Evolutionary conservation across 2,113 vertebrate genomes (phyloP).

Genomic region (Passer domesticus): DNA sequence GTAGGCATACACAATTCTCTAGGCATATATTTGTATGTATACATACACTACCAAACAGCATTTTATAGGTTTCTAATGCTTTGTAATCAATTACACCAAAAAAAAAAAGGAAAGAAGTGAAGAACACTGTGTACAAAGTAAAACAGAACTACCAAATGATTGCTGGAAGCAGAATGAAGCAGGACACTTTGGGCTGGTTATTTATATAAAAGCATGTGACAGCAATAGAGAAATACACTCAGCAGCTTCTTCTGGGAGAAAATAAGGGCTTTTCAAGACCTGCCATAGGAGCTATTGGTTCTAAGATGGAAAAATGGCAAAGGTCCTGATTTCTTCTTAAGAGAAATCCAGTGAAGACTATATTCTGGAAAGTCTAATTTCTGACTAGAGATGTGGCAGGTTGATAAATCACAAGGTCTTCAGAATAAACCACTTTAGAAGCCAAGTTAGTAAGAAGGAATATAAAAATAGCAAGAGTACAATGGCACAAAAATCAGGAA

Average conservation of each 20-base stretch:
- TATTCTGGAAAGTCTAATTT: neutral
- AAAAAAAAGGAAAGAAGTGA: neutral
- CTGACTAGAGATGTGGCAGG: neutral
- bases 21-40: neutral
- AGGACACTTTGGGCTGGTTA: neutral
- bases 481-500: neutral
- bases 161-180: neutral
- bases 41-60: fast-evolving
- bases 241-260: neutral
- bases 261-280: neutral
- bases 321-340: neutral
- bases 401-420: neutral
- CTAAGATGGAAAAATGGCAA: neutral
- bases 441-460: neutral
- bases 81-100: neutral
- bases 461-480: neutral
- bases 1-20: neutral
- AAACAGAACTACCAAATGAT: neutral
- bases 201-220: neutral
- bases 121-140: neutral
- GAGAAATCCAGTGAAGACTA: neutral
- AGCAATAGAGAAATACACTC: neutral
- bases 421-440: neutral
- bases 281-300: neutral
- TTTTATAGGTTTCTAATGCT: neutral